Base-by-base conservation (phyloP, 2,113 vertebrate genomes). In the Apodemus sylvaticus region DNA sequence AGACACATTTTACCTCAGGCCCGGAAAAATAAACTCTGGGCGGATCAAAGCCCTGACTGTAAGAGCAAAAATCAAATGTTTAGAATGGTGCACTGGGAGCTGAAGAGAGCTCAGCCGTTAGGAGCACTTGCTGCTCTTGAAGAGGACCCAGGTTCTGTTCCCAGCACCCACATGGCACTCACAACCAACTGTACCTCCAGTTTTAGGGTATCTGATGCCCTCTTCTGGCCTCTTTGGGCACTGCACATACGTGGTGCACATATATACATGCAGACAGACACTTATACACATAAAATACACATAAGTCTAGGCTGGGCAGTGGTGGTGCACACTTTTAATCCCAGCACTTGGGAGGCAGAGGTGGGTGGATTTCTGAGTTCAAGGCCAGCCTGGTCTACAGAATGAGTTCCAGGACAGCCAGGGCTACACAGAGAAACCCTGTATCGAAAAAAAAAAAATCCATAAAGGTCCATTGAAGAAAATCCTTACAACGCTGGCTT, bases 1-100 rank as follows among this genome's bases (percentile, higher is more conserved):
- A 55, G 22, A n/a, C 31, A 24, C 2, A 5, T 13, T 6, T 26
- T 13, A 39, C 22, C 9, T 53, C 36, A n/a, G 1, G 0, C 22
- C 22, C 22, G 48, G 34, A 24, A 66, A 62, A 58, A 1, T 13
- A 0, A 26, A 1, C 19, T 66, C 92, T 51, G 70, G 14, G 7
- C 1, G 20, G 58, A 31, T 77, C 29, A 17, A 29, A n/a, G 39
- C 64, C 53, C 68, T 13, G 29, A 39, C 31, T 29, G 13, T 1
- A 45, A 62, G 55, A 39, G 16, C 34, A 64, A 20, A 55, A 58
- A 12, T 17, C n/a, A 70, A 16, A 24, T 2, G 0, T 36, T 34
- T n/a, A 68, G 70, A 53, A 66, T n/a, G 19, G 34, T 2, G 11
- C 19, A 5, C 19, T 48, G 34, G 45, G 42, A 7, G 3, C n/a